Evolutionary conservation across 2,113 vertebrate genomes (phyloP), one percentile per base, ranked within the genome.

Genomic region (Alouatta palliata): DNA sequence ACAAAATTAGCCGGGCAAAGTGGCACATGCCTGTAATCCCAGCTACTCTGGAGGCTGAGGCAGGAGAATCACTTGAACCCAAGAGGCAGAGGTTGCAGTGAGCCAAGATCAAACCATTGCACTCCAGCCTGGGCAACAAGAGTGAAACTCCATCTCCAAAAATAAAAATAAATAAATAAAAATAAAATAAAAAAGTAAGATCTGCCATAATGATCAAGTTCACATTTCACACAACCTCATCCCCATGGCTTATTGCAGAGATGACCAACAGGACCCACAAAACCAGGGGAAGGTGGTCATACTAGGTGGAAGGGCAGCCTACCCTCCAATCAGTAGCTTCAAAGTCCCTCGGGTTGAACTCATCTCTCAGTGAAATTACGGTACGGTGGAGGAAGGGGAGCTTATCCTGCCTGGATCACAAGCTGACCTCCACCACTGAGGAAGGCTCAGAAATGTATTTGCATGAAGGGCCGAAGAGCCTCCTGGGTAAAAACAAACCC

Each of bases 401-500:
- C 23, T 75, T 35, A 35, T 21, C 8, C 8, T 47, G 43, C 43
- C 70, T 58, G 8, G n/a, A 10, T 49, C 54, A 43, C 54, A 76
- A 70, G 43, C 43, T 56, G n/a, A 43, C 21, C 32, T 8, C 2
- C 49, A 10, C 0, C 0, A 4, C 3, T 71, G 66, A 87, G 64
- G 27, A 6, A 19, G 11, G 8, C 79, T 86, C 16, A 20, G 70
- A 88, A 90, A 83, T 35, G 25, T 56, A 93, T 95, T 82, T 96
- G 71, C 77, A 81, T 66, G 19, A 93, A 73, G 10, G 27, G 35
- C n/a, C 3, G 23, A 70, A 93, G 64, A 93, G 40, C 35, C 49
- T 81, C 43, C 68, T 94, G 49, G 43, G 73, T 96, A 82, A 95
- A 94, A 81, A 27, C 17, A 19, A 95, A 87, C 52, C 13, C 64